Percentiles rank a stretch among this genome's conserved stretches.
These are phyloP conservation scores for Macrobrachium nipponense DNA, from an alignment of 1,140 invertebrate genomes.

Conservation along the genomic window DNA sequence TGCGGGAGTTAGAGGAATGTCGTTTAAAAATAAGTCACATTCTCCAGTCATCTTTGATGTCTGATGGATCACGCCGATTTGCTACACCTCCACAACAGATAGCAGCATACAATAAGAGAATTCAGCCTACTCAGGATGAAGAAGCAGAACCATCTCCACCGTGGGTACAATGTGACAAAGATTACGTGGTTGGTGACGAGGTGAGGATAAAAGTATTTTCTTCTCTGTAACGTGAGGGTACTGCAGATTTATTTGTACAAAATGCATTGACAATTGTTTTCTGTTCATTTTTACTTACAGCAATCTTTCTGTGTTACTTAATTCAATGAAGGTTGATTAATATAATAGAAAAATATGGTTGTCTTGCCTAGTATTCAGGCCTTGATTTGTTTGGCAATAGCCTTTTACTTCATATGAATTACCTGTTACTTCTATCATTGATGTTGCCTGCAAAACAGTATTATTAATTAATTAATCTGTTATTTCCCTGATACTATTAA, in stretches of 20 bases:
- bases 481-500: too few species aligned
- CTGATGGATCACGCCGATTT: slow-evolving; percentile 82
- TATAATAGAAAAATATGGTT: too few species aligned
- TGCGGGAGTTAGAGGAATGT: slow-evolving; percentile 85
- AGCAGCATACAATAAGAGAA: slow-evolving; percentile 84
- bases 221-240: neutral
- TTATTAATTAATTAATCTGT: too few species aligned
- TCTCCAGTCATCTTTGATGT: slow-evolving; percentile 85
- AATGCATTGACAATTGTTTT: neutral
- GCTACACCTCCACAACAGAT: slow-evolving; percentile 89
- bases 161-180: slow-evolving; percentile 61
- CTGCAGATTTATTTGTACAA: neutral
- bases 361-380: too few species aligned
- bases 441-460: too few species aligned
- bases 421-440: too few species aligned
- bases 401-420: too few species aligned
- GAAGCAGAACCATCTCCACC: slow-evolving; percentile 66
- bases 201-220: slow-evolving; percentile 65
- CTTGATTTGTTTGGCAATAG: too few species aligned
- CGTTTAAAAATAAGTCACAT: slow-evolving; percentile 84
- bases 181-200: slow-evolving; percentile 70
- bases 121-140: slow-evolving; percentile 72
- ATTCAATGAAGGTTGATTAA: too few species aligned
- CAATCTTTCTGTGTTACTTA: too few species aligned
- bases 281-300: neutral